Percentiles rank a stretch among this genome's conserved stretches.
Evolutionary conservation across 2,888 invertebrate species (phyloP).

Genomic region (Acronicta leporina): DNA sequence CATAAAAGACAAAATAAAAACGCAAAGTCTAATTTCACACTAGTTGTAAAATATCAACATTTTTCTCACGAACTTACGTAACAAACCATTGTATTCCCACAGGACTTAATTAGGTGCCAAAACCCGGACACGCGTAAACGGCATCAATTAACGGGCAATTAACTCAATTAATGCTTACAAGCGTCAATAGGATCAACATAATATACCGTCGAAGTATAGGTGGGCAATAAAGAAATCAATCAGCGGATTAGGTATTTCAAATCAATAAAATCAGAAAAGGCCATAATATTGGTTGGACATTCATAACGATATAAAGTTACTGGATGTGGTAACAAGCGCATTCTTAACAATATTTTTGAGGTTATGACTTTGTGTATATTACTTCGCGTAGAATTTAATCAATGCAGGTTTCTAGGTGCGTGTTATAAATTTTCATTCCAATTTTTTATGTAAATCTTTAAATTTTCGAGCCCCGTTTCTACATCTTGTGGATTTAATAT

Average conservation of each 20-base stretch:
- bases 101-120: conserved; percentile 85
- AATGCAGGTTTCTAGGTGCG: too few species aligned
- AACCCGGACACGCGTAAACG: conserved; percentile 82
- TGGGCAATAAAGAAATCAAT: conserved; percentile 88
- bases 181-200: conserved; percentile 81
- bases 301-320: conserved; percentile 61
- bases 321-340: conserved; percentile 60
- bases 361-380: background rate
- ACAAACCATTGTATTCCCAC: conserved; percentile 73
- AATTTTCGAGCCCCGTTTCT: too few species aligned
- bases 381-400: too few species aligned
- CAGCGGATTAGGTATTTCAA: conserved; percentile 88
- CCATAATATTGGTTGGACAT: conserved; percentile 74
- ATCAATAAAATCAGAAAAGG: conserved; percentile 87
- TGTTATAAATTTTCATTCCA: too few species aligned
- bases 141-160: conserved; percentile 83
- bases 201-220: conserved; percentile 73
- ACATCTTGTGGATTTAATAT: too few species aligned
- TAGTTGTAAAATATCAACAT: conserved; percentile 49
- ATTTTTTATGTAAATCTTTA: too few species aligned
- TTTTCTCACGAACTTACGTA: conserved; percentile 59
- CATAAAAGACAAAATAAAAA: conserved; percentile 27
- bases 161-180: conserved; percentile 83
- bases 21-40: conserved; percentile 41
- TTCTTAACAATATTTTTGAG: background rate